Percentiles rank a stretch among this genome's conserved stretches.
These are phyloP conservation scores for Adelognathus sp. DNA, from an alignment of 2,888 invertebrate species.

Conservation along the genomic window DNA sequence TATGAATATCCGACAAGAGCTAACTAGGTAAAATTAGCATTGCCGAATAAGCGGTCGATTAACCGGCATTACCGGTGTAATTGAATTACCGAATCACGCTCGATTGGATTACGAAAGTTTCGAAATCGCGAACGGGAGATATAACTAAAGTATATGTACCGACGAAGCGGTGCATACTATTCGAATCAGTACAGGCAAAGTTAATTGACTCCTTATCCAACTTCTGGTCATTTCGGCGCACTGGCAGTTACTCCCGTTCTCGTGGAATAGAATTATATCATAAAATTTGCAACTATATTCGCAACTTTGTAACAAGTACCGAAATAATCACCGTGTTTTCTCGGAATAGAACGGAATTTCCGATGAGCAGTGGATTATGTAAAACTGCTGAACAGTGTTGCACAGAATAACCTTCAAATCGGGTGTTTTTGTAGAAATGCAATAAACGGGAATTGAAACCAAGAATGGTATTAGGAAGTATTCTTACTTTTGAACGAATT, in stretches of 20 bases:
- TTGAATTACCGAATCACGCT: conserved; percentile 47
- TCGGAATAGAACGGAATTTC: not conserved
- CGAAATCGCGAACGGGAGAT: conserved; percentile 2
- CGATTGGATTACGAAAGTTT: conserved; percentile 40
- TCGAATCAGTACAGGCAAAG: not conserved
- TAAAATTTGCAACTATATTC: not conserved
- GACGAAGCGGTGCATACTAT: not conserved
- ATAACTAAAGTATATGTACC: not conserved
- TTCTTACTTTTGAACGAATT: no score
- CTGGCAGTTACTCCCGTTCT: not conserved
- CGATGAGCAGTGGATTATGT: not conserved
- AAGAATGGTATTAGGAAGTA: no score
- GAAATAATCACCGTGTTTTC: not conserved
- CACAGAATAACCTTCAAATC: not conserved
- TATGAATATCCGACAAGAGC: conserved; percentile 20
- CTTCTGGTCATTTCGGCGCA: not conserved
- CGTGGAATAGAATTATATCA: not conserved
- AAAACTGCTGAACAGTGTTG: not conserved
- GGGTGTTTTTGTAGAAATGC: no score
- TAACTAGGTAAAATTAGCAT: conserved; percentile 34
- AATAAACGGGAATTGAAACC: no score
- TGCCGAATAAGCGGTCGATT: conserved; percentile 36
- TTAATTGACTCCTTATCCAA: not conserved
- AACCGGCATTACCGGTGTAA: conserved; percentile 35
- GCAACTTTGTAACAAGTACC: not conserved